Conservation (phyloP, 2,113 vertebrate species). For the Ceyx margarethae region DNA sequence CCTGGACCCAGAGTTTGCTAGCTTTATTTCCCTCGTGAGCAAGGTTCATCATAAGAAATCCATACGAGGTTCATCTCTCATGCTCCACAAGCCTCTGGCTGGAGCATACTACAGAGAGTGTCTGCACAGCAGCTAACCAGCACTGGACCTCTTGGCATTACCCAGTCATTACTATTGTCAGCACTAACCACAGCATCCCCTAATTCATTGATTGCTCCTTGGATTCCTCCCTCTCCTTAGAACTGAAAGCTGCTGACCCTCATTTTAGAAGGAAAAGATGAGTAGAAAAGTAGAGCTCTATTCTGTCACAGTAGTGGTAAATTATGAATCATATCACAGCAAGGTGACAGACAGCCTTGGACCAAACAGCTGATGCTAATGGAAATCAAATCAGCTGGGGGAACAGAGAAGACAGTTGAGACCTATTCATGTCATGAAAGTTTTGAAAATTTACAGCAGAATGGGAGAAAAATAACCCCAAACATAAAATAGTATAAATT, state of each 20-base stretch:
- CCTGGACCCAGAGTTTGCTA: background rate
- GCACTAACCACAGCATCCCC: background rate
- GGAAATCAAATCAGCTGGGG: background rate
- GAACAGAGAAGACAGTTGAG: background rate
- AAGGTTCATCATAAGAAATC: background rate
- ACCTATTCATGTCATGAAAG: background rate
- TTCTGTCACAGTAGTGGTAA: background rate
- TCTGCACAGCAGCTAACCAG: background rate
- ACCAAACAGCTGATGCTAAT: background rate
- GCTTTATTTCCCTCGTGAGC: background rate
- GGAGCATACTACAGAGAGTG: background rate
- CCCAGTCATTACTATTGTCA: background rate
- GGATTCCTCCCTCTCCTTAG: background rate
- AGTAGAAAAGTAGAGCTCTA: background rate
- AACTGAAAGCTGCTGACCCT: background rate
- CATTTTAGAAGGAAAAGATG: background rate
- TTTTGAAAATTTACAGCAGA: background rate
- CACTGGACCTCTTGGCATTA: background rate
- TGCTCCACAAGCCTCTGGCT: background rate
- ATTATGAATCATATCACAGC: background rate
- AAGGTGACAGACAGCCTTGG: background rate
- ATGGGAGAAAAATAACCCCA: background rate
- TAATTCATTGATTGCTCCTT: background rate
- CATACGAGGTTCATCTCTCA: background rate
- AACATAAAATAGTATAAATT: background rate